These are phyloP conservation scores for Coptodon rendalli DNA, from an alignment of 2,113 vertebrate species.

Conservation along the genomic window DNA sequence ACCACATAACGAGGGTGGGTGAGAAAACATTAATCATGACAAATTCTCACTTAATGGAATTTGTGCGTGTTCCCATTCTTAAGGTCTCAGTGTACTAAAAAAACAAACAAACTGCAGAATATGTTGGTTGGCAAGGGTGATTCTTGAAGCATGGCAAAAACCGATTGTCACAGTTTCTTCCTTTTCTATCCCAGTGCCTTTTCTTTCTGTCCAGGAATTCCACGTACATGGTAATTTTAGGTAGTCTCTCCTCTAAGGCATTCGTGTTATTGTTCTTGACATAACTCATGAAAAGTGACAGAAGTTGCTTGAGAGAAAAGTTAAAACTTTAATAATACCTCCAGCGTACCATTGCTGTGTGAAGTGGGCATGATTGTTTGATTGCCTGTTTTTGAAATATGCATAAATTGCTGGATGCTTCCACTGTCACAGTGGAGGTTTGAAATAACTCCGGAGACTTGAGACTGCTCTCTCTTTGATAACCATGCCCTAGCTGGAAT, in stretches of 20 bases:
- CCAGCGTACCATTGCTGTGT: neutral
- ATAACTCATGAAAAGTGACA: neutral
- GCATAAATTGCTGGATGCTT: neutral
- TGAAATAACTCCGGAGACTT: neutral
- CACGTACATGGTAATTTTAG: neutral
- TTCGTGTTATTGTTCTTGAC: neutral
- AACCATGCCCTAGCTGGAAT: neutral
- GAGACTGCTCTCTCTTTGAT: neutral
- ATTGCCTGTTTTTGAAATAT: neutral
- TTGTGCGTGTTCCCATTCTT: neutral
- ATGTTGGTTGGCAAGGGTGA: neutral
- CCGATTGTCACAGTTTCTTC: neutral
- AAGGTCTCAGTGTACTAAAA: neutral
- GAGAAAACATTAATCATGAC: conserved; percentile 20
- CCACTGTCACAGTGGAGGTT: neutral
- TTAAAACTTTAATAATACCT: neutral
- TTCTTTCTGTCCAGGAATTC: neutral
- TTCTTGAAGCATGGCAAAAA: neutral
- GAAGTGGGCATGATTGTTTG: neutral
- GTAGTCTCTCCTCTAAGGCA: neutral
- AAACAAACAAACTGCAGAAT: neutral
- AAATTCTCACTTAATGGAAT: neutral
- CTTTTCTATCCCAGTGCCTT: neutral
- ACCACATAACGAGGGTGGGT: neutral
- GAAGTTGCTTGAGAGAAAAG: neutral